phyloP scores from a whole-genome alignment of 1,140 invertebrate species.

The roundworm (Caenorhabditis elegans) region DNA sequence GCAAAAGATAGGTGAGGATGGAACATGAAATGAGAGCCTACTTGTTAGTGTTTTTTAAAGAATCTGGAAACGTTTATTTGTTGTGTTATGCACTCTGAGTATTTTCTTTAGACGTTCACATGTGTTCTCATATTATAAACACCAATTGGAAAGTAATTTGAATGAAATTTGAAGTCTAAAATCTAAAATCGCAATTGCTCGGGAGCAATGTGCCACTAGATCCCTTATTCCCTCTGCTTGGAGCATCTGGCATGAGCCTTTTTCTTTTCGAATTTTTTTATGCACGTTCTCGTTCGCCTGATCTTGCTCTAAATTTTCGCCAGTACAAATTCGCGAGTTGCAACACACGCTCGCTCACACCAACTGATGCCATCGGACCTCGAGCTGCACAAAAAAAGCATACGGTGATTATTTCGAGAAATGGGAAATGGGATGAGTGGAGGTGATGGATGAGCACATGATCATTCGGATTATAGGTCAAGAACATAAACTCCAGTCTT shows the following conservation, averaged over 20 bases:
- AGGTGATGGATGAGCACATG: conserved; percentile 27
- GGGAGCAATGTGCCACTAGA: neutral
- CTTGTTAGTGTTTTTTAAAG: neutral
- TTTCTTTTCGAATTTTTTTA: neutral
- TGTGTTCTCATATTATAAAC: conserved; percentile 11
- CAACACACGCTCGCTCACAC: neutral
- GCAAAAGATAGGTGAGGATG: neutral
- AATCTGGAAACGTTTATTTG: neutral
- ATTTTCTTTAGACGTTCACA: neutral
- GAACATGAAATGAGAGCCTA: neutral
- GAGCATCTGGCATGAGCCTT: conserved; percentile 15
- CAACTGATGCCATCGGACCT: neutral
- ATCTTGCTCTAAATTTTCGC: neutral
- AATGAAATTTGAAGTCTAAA: neutral
- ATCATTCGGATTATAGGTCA: conserved; percentile 2
- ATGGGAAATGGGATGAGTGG: conserved; percentile 18
- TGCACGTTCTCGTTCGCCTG: neutral
- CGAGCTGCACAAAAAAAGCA: neutral
- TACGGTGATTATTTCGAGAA: conserved; percentile 23
- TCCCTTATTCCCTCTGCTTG: neutral
- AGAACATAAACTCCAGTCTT: neutral
- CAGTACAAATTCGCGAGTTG: conserved; percentile 3
- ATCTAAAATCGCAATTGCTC: neutral
- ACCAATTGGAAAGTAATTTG: neutral
- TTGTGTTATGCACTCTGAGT: neutral